Evolutionary conservation across 2,113 vertebrate species (phyloP).

Genomic region (Lagopus leucura): DNA sequence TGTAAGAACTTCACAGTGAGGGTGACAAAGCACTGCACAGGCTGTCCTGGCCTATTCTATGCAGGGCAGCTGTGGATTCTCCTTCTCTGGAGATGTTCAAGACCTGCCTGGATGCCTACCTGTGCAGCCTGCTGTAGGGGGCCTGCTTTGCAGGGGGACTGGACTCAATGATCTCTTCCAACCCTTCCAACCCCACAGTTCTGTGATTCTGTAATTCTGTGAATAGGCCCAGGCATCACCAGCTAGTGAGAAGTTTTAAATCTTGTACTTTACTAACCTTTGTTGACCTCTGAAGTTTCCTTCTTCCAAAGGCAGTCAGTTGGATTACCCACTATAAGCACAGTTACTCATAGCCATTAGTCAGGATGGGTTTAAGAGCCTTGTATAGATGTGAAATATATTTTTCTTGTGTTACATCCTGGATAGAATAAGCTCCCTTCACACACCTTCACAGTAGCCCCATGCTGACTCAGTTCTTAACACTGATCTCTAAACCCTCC

Average conservation of each 20-base stretch:
- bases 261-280: neutral
- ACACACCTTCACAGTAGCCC: neutral
- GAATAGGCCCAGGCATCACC: neutral
- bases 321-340: neutral
- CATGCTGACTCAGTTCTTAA: neutral
- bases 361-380: neutral
- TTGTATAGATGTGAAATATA: neutral
- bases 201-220: too few species aligned
- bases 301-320: neutral
- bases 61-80: too few species aligned
- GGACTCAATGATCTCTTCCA: too few species aligned
- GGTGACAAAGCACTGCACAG: too few species aligned
- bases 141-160: too few species aligned
- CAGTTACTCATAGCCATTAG: neutral
- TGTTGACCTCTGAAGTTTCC: neutral
- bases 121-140: too few species aligned
- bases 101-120: too few species aligned
- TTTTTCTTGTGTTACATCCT: neutral
- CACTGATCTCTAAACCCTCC: neutral
- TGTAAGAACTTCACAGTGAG: too few species aligned
- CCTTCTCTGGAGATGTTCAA: too few species aligned
- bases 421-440: neutral
- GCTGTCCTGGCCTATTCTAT: too few species aligned
- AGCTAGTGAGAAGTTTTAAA: neutral
- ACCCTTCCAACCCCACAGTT: too few species aligned